phyloP scores from a whole-genome alignment of 30 jellyfish, hydroid and myxozoan species.

The Aurelia aurita complex sp. Pacific region DNA sequence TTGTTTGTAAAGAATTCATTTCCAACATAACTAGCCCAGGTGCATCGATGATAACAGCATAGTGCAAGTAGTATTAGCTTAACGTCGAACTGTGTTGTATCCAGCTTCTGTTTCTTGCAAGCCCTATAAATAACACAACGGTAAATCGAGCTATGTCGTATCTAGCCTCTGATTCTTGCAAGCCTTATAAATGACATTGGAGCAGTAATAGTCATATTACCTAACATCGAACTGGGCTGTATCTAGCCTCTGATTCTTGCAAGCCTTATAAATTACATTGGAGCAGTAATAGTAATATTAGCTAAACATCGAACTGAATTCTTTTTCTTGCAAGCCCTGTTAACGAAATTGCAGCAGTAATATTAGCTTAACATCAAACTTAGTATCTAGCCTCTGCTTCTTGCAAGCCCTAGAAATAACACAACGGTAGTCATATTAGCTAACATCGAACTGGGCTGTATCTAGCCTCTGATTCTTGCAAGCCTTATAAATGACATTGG shows the following conservation, averaged over 20 bases:
- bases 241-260: slow-evolving; percentile 24
- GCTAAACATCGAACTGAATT: no score
- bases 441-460: neutral
- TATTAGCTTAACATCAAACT: neutral
- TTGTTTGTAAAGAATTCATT: slow-evolving; percentile 55
- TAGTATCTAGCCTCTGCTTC: slow-evolving; percentile 11
- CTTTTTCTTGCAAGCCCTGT: slow-evolving; percentile 23
- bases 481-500: neutral
- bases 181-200: slow-evolving; percentile 52
- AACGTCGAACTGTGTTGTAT: neutral
- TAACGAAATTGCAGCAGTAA: no score
- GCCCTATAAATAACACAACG: no score
- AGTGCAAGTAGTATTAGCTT: slow-evolving; percentile 74
- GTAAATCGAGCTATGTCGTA: no score
- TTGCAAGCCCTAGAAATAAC: neutral
- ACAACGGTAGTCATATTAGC: no score
- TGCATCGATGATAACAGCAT: slow-evolving; percentile 92
- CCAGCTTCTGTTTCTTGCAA: slow-evolving; percentile 24
- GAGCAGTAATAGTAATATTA: no score
- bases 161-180: slow-evolving; percentile 28
- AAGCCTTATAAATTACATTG: no score
- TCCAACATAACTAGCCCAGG: slow-evolving; percentile 91
- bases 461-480: slow-evolving; percentile 24
- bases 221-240: no score
- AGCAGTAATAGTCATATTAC: slow-evolving; percentile 72